phyloP scores from a whole-genome alignment of 2,888 invertebrate genomes.

The Epistrophella euchroma region DNA sequence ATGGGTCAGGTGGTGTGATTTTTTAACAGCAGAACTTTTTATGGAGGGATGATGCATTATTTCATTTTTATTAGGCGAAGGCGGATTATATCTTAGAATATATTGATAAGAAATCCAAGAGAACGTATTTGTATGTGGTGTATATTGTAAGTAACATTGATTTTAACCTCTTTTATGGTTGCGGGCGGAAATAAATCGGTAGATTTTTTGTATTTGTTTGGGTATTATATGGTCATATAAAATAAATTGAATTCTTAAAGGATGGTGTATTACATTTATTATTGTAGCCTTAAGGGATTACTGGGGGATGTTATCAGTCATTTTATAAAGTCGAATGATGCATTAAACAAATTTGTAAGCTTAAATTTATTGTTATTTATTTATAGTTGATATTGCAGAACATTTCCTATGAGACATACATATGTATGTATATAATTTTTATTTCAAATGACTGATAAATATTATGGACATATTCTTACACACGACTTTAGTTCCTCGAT shows the following conservation, averaged over 20 bases:
- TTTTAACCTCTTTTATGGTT: conserved; percentile 21
- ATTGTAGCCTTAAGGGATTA: conserved; percentile 8
- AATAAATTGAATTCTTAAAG: conserved; percentile 24
- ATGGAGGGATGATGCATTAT: background rate
- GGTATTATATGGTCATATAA: conserved; percentile 21
- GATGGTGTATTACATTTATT: conserved; percentile 11
- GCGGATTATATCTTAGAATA: conserved; percentile 10
- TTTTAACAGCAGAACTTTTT: background rate
- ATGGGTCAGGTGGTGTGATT: conserved; percentile 22
- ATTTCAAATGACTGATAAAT: too few relatives aligned
- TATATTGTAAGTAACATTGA: background rate
- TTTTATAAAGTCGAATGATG: too few relatives aligned
- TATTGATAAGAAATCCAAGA: background rate
- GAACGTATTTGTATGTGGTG: background rate
- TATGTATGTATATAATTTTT: too few relatives aligned
- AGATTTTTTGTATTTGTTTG: background rate
- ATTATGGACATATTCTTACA: too few relatives aligned
- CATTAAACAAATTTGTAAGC: too few relatives aligned
- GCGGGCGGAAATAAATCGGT: background rate
- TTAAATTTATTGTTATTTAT: too few relatives aligned
- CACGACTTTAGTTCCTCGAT: too few relatives aligned
- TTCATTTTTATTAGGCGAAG: conserved; percentile 18
- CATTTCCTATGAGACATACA: too few relatives aligned
- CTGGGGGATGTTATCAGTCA: background rate
- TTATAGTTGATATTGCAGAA: too few relatives aligned